Conservation (phyloP, 2,113 vertebrate genomes). For the Notarius quadriscutis region DNA sequence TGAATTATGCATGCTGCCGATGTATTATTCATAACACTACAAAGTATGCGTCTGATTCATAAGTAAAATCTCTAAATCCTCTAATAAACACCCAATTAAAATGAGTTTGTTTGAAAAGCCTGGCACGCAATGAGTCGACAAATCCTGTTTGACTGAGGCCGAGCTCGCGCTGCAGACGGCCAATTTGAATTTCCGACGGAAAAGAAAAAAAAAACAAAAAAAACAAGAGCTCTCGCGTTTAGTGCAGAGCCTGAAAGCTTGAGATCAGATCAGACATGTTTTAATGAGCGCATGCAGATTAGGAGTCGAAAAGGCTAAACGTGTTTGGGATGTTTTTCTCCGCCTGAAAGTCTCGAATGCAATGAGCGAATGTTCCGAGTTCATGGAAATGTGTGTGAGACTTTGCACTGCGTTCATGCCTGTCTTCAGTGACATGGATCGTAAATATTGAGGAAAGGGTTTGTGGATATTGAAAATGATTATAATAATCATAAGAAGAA, state of each 20-base stretch:
- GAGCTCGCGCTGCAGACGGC: slow-evolving; percentile 59
- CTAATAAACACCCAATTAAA: slow-evolving; percentile 53
- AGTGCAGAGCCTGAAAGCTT: slow-evolving; percentile 55
- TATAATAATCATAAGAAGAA: background rate
- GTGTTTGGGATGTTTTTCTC: slow-evolving; percentile 60
- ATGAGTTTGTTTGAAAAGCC: slow-evolving; percentile 52
- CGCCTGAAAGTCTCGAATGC: background rate
- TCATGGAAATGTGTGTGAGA: background rate
- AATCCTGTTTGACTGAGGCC: slow-evolving; percentile 56
- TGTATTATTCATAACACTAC: slow-evolving; percentile 43
- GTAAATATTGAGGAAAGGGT: background rate
- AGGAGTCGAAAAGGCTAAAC: slow-evolving; percentile 60
- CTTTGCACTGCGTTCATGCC: background rate
- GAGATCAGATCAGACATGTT: slow-evolving; percentile 65
- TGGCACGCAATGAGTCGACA: slow-evolving; percentile 55
- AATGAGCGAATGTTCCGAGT: background rate
- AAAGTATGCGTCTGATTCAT: slow-evolving; percentile 45
- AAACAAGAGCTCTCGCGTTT: slow-evolving; percentile 36
- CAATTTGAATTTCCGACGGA: slow-evolving; percentile 59
- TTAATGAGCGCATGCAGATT: slow-evolving; percentile 68
- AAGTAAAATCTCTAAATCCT: slow-evolving; percentile 43
- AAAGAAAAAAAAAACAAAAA: slow-evolving; percentile 29
- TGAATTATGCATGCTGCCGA: slow-evolving; percentile 44
- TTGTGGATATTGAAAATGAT: background rate
- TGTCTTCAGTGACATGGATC: background rate